phyloP scores from a whole-genome alignment of 23 tunicate species.

The Aplidium turbinatum region DNA sequence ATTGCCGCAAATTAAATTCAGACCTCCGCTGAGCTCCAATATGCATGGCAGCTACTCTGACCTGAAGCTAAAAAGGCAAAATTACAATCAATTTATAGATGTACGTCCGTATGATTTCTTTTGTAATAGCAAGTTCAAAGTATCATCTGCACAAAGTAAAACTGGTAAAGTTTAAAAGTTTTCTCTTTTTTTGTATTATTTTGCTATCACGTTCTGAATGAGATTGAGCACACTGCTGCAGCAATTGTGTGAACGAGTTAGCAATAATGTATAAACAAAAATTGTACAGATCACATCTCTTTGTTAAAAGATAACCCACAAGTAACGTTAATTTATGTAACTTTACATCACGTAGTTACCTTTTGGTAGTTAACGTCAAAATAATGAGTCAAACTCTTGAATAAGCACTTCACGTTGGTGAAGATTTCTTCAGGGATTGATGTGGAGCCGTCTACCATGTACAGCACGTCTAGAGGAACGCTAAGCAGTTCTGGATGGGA shows the following conservation, averaged over 20 bases:
- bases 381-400: slow-evolving; percentile 46
- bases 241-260: no score
- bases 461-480: slow-evolving; percentile 48
- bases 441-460: slow-evolving; percentile 49
- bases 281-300: no score
- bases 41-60: slow-evolving; percentile 60
- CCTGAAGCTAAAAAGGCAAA: slow-evolving; percentile 13
- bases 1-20: slow-evolving; percentile 43
- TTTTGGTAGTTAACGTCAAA: slow-evolving; percentile 56
- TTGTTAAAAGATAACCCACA: no score
- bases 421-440: slow-evolving; percentile 35
- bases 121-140: neutral
- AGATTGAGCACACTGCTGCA: no score
- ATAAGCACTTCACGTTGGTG: slow-evolving; percentile 50
- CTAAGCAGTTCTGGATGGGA: slow-evolving; percentile 21
- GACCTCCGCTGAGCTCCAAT: slow-evolving; percentile 27
- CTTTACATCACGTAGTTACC: no score
- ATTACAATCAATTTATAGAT: neutral
- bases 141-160: neutral
- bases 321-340: no score
- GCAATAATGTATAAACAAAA: no score
- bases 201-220: neutral
- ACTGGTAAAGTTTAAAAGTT: neutral
- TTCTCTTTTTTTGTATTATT: neutral
- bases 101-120: neutral